phyloP scores from a whole-genome alignment of 1,140 invertebrate species.

The Meloidogyne hapla region DNA sequence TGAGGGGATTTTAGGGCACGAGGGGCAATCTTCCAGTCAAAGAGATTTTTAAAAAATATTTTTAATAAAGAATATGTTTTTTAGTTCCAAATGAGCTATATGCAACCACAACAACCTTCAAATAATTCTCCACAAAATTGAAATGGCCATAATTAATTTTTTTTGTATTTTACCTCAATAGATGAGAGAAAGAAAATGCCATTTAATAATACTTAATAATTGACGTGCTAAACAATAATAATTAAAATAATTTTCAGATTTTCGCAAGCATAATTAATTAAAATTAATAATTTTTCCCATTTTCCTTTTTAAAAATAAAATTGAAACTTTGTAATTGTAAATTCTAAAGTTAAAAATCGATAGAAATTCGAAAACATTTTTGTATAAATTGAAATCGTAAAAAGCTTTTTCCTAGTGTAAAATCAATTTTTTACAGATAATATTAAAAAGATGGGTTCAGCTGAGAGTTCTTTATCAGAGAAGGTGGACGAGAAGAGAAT shows the following conservation, averaged over 20 bases:
- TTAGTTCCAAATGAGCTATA: slow-evolving; percentile 38
- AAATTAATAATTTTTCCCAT: neutral
- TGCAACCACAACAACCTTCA: slow-evolving; percentile 26
- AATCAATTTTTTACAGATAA: neutral
- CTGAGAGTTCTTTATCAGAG: neutral
- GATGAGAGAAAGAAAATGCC: neutral
- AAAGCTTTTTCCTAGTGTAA: no score
- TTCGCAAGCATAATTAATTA: neutral
- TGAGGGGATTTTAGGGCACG: no score
- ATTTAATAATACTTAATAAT: neutral
- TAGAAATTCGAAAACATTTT: no score
- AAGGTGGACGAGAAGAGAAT: slow-evolving; percentile 3
- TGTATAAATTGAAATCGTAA: no score
- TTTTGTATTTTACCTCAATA: neutral
- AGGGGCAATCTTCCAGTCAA: no score
- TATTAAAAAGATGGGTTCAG: neutral
- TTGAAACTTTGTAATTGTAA: neutral
- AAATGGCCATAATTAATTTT: neutral
- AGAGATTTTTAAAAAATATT: neutral
- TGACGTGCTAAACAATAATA: neutral
- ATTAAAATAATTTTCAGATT: neutral
- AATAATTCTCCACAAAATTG: slow-evolving; percentile 26
- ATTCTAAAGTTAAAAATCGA: neutral
- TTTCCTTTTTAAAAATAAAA: slow-evolving; percentile 3
- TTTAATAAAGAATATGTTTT: neutral